Conservation (phyloP, 2,113 vertebrate species). For the Rhadina sibilatrix region DNA sequence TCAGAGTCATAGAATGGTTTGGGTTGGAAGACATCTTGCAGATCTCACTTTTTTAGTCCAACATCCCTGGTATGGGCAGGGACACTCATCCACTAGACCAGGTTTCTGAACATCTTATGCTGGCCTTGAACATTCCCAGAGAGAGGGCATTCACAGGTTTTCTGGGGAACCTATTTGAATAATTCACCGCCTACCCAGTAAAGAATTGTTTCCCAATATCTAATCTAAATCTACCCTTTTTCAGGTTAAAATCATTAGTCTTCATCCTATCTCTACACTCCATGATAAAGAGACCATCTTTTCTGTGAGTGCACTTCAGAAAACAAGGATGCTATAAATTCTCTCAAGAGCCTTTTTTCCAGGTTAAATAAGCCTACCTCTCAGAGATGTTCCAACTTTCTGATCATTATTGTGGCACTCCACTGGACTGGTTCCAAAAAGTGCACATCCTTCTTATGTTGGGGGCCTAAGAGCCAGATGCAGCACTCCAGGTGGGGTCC, state of each 20-base stretch:
- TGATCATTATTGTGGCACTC: background rate
- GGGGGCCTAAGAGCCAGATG: background rate
- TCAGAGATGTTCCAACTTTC: background rate
- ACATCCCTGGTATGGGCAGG: background rate
- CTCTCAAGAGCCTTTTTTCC: background rate
- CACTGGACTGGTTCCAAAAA: rapidly evolving
- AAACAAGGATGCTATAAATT: background rate
- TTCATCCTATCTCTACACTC: background rate
- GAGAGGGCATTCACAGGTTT: background rate
- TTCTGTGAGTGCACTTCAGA: background rate
- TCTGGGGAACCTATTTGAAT: background rate
- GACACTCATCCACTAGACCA: background rate
- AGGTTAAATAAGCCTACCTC: background rate
- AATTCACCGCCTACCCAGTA: background rate
- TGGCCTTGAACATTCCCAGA: background rate
- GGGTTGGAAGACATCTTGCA: background rate
- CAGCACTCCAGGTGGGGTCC: background rate
- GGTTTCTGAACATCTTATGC: background rate
- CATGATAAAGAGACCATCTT: background rate
- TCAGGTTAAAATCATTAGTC: background rate
- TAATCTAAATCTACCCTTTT: background rate
- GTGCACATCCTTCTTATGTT: background rate
- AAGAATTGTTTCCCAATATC: background rate
- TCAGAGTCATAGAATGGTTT: background rate
- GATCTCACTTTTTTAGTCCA: background rate